Conservation (phyloP, 2,888 invertebrate species). For the Pemphredon lugubris region DNA sequence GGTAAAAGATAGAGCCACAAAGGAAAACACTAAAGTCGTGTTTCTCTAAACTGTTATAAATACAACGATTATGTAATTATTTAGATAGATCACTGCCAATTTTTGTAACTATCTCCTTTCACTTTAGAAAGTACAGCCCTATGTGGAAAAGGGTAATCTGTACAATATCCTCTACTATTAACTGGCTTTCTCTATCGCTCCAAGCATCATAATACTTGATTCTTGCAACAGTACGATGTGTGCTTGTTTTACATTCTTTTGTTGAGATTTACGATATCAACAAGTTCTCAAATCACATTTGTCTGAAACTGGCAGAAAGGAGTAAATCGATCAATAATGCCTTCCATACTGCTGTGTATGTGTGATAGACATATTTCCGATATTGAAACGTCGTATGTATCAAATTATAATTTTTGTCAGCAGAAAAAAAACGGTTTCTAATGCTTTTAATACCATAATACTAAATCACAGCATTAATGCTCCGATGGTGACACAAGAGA, state of each 20-base stretch:
- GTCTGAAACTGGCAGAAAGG: constrained; percentile 46
- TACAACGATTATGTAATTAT: constrained; percentile 46
- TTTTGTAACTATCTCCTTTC: constrained; percentile 38
- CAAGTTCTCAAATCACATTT: constrained; percentile 40
- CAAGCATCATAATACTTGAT: constrained; percentile 39
- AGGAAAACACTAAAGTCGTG: constrained; percentile 38
- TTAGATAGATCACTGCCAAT: constrained; percentile 51
- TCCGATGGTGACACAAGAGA: constrained; percentile 40
- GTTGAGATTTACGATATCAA: constrained; percentile 34
- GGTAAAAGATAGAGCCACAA: constrained; percentile 46
- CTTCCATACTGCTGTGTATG: constrained; percentile 23
- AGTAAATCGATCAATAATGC: constrained; percentile 43
- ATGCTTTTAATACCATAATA: constrained; percentile 49
- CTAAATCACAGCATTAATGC: constrained; percentile 53
- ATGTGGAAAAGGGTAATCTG: constrained; percentile 18
- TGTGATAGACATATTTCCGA: constrained; percentile 27
- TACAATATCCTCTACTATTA: constrained; percentile 33
- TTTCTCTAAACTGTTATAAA: constrained; percentile 42
- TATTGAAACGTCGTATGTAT: constrained; percentile 50
- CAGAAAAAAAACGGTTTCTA: constrained; percentile 43
- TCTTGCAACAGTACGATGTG: constrained; percentile 40
- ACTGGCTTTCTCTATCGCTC: constrained; percentile 23
- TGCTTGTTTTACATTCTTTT: constrained; percentile 34
- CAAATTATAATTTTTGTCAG: constrained; percentile 50
- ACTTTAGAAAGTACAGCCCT: constrained; percentile 28